These are phyloP conservation scores for Melieria crassipennis DNA, from an alignment of 2,888 invertebrate species.

Conservation along the genomic window DNA sequence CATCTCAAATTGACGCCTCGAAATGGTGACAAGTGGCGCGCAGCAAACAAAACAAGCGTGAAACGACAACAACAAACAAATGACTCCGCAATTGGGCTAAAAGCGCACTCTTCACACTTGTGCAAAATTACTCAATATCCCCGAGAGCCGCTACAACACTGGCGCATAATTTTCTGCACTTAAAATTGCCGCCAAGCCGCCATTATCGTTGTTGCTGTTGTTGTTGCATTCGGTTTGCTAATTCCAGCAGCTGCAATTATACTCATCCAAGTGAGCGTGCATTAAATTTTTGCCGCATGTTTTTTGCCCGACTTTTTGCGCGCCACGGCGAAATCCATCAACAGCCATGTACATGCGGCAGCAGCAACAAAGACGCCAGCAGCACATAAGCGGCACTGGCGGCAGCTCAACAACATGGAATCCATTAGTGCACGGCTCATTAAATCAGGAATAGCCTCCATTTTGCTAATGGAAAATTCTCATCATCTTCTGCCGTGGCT, in stretches of 20 bases:
- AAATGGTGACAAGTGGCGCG: too few relatives aligned
- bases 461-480: conserved; percentile 61
- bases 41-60: too few relatives aligned
- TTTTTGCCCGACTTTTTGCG: background rate
- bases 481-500: conserved; percentile 36
- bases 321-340: conserved; percentile 20
- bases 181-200: too few relatives aligned
- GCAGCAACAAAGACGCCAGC: conserved; percentile 23
- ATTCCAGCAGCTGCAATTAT: conserved; percentile 31
- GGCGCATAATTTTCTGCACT: too few relatives aligned
- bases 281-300: conserved; percentile 13
- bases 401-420: conserved; percentile 44
- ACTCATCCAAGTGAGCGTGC: conserved; percentile 35
- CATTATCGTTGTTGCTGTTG: too few relatives aligned
- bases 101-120: too few relatives aligned
- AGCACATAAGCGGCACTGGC: conserved; percentile 11
- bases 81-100: too few relatives aligned
- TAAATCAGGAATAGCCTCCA: conserved; percentile 64
- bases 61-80: too few relatives aligned
- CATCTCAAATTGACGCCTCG: too few relatives aligned
- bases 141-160: too few relatives aligned
- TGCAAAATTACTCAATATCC: too few relatives aligned
- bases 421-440: conserved; percentile 63
- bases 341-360: conserved; percentile 17
- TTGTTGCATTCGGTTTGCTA: background rate